Evolutionary conservation across 2,113 vertebrate genomes (phyloP), one percentile per base, ranked within the genome.

Genomic region (Aix galericulata): DNA sequence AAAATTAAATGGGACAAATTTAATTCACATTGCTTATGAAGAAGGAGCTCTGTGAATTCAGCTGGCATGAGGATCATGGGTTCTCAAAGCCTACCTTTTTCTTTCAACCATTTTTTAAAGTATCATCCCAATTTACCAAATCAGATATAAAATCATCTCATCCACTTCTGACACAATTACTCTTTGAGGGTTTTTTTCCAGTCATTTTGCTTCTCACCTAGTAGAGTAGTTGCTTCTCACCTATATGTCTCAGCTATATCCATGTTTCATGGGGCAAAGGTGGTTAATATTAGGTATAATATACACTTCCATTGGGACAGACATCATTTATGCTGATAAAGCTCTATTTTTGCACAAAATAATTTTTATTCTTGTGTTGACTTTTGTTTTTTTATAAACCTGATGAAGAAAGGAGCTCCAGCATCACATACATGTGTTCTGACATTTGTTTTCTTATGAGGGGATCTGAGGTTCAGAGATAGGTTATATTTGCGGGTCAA

Each of bases 381-480:
- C 34, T 74, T 15, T 5, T 53, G 75, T 17, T 5, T 29, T 55
- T 56, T 56, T 17, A 55, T 60, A 86, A 42, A 58, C 59, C 23
- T 38, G 92, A 25, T 83, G 60, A 94, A 97, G 78, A 88, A 81
- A 84, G 92, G 92, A 90, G 46, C 55, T 84, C 76, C 79, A 89
- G 36, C 73, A 42, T 62, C 36, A 63, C 75, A 34, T n/a, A 27
- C 44, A 36, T 5, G n/a, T 62, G 81, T 94, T 96, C 88, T 91
- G 87, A 79, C 77, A 23, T 40, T 42, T 38, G 78, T 81, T 96
- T 96, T 86, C 83, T 93, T 82, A 79, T 46, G 53, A 72, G 84
- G 75, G 56, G 60, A 75, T 91, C 76, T 84, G 87, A 89, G 81
- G 63, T 93, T 94, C 92, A 77, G 93, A 95, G 94, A 91, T 77